These are phyloP conservation scores for Nibea albiflora DNA, from an alignment of 2,113 vertebrate genomes.

Conservation along the genomic window DNA sequence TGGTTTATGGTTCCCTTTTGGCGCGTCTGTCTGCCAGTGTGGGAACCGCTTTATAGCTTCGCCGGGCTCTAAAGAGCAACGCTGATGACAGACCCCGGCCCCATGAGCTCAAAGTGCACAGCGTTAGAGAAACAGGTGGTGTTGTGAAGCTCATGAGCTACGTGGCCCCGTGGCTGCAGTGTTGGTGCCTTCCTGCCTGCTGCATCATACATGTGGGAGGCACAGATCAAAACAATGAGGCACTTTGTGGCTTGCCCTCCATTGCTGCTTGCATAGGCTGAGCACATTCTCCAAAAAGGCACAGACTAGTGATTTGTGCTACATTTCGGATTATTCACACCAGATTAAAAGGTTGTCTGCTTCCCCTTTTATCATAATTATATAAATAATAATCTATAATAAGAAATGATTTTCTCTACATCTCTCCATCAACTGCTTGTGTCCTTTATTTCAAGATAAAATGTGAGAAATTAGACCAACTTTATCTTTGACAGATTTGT, in stretches of 20 bases:
- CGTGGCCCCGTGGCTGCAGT: constrained; percentile 19
- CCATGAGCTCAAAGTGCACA: constrained; percentile 57
- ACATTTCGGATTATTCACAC: not conserved
- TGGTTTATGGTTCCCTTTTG: constrained; percentile 51
- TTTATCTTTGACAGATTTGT: not conserved
- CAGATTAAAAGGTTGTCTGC: not conserved
- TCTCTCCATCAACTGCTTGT: not conserved
- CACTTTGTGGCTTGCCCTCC: constrained; percentile 30
- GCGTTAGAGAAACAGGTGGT: constrained; percentile 76
- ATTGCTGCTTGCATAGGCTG: constrained; percentile 32
- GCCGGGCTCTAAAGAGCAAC: constrained; percentile 48
- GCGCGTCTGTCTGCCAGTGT: constrained; percentile 58
- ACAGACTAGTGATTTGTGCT: constrained; percentile 38
- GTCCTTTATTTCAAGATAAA: not conserved
- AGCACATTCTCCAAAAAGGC: constrained; percentile 54
- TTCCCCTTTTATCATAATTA: not conserved
- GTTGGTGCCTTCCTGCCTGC: constrained; percentile 60
- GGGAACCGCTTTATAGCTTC: constrained; percentile 73
- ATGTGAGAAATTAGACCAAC: not conserved
- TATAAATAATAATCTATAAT: no score
- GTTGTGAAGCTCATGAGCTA: constrained; percentile 32
- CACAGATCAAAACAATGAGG: constrained; percentile 68
- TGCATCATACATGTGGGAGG: constrained; percentile 47
- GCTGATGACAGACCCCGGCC: constrained; percentile 66
- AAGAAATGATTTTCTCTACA: no score